Evolutionary conservation across 2,113 vertebrate genomes (phyloP), one percentile per base, ranked within the genome.

Genomic region (Bubo blakistoni): DNA sequence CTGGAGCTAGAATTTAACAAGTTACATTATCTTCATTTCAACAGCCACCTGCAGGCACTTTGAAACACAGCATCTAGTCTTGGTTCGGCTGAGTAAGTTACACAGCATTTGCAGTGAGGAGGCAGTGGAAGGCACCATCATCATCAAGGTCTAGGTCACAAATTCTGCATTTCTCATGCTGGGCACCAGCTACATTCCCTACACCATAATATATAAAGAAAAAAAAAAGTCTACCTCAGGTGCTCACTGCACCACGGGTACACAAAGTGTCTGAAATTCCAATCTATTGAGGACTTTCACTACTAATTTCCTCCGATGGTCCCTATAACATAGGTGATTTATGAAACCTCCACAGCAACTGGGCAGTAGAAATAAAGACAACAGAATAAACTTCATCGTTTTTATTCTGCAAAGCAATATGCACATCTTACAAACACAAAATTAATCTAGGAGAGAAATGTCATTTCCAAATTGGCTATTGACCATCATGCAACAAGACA

Each of bases 401-500:
- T 98, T 98, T 98, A 98, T 98, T 98, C 97, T 97, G 98, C 98
- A 98, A 98, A 99, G 98, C 98, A 98, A 97, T 98, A 96, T 97
- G 97, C 98, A 98, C 98, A 98, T 97, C 96, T 96, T 98, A 97
- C 98, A 98, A 98, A 98, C 98, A 98, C 98, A 94, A 98, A 98
- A 98, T 97, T 96, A 98, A 98, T 89, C 86, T 94, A 97, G 94
- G 96, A 98, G 96, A 98, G 98, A 98, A 97, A 98, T 95, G 97
- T 97, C 97, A 86, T 98, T 97, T 98, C 95, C 98, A 97, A 97
- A 98, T 97, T 98, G 93, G 97, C 98, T 98, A 97, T 96, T 97
- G 97, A 98, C 98, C 96, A 92, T 97, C 98, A 98, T 98, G 98
- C 98, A 98, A 98, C 97, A 98, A 98, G 98, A 96, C 96, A 97